Evolutionary conservation across 2,113 vertebrate genomes (phyloP), one percentile per base, ranked within the genome.

Genomic region (Semnornis frantzii): DNA sequence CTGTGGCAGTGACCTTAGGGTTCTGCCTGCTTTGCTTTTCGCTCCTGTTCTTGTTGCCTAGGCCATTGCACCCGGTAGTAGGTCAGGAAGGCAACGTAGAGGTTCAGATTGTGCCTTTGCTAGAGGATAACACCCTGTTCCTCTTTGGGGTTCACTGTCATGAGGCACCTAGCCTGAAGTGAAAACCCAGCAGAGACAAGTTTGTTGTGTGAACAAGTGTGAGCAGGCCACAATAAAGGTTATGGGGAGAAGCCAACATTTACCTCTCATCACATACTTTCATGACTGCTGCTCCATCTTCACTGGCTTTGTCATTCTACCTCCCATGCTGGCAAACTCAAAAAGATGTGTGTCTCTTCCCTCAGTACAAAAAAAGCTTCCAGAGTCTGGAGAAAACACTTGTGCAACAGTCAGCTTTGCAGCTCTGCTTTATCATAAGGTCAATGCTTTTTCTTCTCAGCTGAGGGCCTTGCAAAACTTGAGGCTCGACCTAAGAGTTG

Each of bases 171-270:
- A 83, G 92, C 89, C 87, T 91, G 48, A 80, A 44, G 80, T 91
- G 83, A 78, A 90, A 95, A 85, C 58, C 69, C 74, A 39, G 75
- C 66, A 73, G 63, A 93, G 85, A 84, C 77, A 92, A 76, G 92
- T 82, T 85, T 58, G 30, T 81, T 84, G 30, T 82, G 54, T 86
- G 90, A 93, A 18, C 90, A 93, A 94, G 88, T 48, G 77, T 69
- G 44, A 93, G 86, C 90, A 95, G 86, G 92, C 72, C 54, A 74
- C 57, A 50, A 2, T 71, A 71, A 81, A 89, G 52, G 34, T 68
- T 93, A 24, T 39, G 59, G 44, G 70, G 73, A 90, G 74, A 90
- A 82, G 82, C 82, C 92, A 93, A 57, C 48, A 25, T 76, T 93
- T 59, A 31, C 72, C 28, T 95, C 62, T 94, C 85, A 80, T 63